Evolutionary conservation across 2,113 vertebrate species (phyloP), one percentile per base, ranked within the genome.

Genomic region (Alethe diademata): DNA sequence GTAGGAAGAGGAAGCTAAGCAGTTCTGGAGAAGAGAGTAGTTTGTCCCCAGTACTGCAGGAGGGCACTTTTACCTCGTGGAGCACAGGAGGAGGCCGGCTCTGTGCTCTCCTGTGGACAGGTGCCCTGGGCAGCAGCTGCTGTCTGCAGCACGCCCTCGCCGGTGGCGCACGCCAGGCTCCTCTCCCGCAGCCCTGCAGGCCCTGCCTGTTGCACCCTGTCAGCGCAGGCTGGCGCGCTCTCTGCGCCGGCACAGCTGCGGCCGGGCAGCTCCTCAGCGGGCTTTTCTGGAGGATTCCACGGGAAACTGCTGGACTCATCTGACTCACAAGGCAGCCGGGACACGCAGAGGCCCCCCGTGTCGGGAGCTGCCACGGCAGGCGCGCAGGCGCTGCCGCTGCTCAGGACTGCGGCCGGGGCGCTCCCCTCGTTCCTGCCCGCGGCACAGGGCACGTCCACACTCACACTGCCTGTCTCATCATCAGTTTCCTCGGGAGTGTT

Each of bases 401-500:
- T 18, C 66, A 71, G 54, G 6, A 2, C 0, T 3, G 3, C 57
- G 8, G 61, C 48, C 17, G 9, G 53, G 0, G 4, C 4, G 3
- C 45, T 42, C 8, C 35, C 8, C 66, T 61, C 87, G 4, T 5
- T 13, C 0, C 2, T 33, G 19, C 36, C 38, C 56, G 5, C 38
- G 0, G 48, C 93, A 26, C 71, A 85, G 24, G 86, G 62, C 45
- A 60, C 6, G 1, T 88, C 75, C 6, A 61, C 0, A 38, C 92
- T 97, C 31, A 96, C 28, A 12, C 93, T 93, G 11, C 42, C 62
- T 65, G 80, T 97, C 90, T 92, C 97, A 1, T 98, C 98, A 13
- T 98, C 98, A 0, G 98, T 98, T 91, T 98, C 98, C 80, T 98
- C 98, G 8, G 98, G 98, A 33, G 97, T 95, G 43, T 98, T 98